Conservation (phyloP, 2,113 vertebrate genomes). For the Vimba vimba region DNA sequence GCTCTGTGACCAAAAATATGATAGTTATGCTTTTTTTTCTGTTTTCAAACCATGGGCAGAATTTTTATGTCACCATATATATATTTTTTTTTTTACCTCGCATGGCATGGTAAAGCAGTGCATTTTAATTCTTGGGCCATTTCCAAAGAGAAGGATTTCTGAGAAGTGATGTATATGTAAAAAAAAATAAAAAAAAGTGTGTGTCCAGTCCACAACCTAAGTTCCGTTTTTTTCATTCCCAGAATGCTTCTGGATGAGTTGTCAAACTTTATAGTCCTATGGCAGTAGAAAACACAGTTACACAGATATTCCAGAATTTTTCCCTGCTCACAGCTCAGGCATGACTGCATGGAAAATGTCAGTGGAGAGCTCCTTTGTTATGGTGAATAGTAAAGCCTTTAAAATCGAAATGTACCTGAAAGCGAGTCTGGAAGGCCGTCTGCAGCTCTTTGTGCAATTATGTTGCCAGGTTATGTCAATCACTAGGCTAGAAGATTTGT, state of each 20-base stretch:
- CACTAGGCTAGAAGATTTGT: background rate
- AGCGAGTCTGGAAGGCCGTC: constrained; percentile 32
- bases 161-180: constrained; percentile 48
- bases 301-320: constrained; percentile 56
- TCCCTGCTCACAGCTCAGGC: constrained; percentile 39
- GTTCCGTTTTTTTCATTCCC: constrained; percentile 50
- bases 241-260: constrained; percentile 49
- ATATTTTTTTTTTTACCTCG: constrained; percentile 39
- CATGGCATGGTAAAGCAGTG: constrained; percentile 34
- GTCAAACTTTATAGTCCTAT: constrained; percentile 48
- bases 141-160: constrained; percentile 50
- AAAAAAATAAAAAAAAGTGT: constrained; percentile 1
- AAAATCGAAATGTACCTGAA: constrained; percentile 50
- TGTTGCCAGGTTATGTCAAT: constrained; percentile 26
- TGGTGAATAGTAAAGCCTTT: constrained; percentile 43
- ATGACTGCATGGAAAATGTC: constrained; percentile 59
- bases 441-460: constrained; percentile 25
- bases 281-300: constrained; percentile 57
- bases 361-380: constrained; percentile 50
- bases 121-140: constrained; percentile 11
- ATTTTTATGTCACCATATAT: constrained; percentile 22
- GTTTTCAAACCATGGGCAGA: constrained; percentile 24
- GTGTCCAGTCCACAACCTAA: constrained; percentile 33
- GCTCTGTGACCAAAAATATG: constrained; percentile 19
- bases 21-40: constrained; percentile 19